These are phyloP conservation scores for Myopa testacea DNA, from an alignment of 2,888 invertebrate species.

Conservation along the genomic window DNA sequence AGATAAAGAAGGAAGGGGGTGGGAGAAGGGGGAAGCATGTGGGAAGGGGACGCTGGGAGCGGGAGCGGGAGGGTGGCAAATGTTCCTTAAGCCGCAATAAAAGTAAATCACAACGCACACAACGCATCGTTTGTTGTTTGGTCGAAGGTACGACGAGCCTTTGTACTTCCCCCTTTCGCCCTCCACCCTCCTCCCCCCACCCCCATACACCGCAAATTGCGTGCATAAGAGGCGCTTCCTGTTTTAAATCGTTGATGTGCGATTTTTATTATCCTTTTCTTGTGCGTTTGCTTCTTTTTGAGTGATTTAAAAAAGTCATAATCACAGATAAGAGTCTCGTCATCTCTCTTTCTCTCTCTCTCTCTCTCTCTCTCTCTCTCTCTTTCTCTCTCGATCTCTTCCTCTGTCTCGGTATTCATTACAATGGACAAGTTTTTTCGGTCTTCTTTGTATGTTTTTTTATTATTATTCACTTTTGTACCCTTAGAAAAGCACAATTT, in stretches of 20 bases:
- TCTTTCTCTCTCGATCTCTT: not conserved
- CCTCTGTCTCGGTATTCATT: conserved; percentile 55
- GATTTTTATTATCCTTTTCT: conserved; percentile 44
- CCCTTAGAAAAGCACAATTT: not conserved
- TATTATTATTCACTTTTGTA: not conserved
- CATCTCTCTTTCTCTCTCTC: conserved; percentile 35
- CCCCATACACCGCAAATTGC: conserved; percentile 42
- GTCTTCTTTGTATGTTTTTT: not conserved
- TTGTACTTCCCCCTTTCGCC: conserved; percentile 7
- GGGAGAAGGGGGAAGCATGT: not conserved
- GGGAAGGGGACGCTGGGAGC: not conserved
- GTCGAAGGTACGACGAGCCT: conserved; percentile 14
- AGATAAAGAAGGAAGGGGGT: conserved; percentile 24
- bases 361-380: not conserved
- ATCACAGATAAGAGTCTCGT: conserved; percentile 66
- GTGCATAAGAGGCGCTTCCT: conserved; percentile 60
- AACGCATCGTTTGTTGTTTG: conserved; percentile 10
- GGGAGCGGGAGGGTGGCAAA: not conserved
- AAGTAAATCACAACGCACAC: conserved; percentile 35
- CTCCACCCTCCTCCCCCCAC: not conserved
- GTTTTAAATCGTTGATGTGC: conserved; percentile 61
- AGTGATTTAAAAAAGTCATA: conserved; percentile 63
- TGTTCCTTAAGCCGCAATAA: conserved; percentile 29
- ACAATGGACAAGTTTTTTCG: conserved; percentile 49
- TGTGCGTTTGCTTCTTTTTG: conserved; percentile 32